Percentiles rank a stretch among this genome's conserved stretches.
These are phyloP conservation scores for Megastigmus dorsalis DNA, from an alignment of 2,888 invertebrate species.

Conservation along the genomic window DNA sequence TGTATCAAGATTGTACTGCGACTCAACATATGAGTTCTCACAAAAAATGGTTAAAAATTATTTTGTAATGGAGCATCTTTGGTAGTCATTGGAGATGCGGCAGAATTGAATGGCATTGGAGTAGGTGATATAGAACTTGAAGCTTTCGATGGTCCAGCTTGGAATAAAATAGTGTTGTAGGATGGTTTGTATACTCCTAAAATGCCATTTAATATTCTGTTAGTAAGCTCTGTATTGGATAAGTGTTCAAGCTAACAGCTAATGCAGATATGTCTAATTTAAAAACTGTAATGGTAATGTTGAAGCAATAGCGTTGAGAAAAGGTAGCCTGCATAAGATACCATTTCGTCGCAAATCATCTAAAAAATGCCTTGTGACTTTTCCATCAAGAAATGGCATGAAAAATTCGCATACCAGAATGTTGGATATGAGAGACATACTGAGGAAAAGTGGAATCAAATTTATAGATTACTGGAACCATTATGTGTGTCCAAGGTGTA, in stretches of 20 bases:
- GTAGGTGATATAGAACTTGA: conserved; percentile 59
- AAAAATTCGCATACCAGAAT: conserved; percentile 61
- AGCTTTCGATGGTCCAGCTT: conserved; percentile 59
- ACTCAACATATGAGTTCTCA: conserved; percentile 41
- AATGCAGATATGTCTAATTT: no score
- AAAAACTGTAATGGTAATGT: no score
- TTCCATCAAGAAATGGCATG: conserved; percentile 61
- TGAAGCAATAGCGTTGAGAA: no score
- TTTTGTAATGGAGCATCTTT: not conserved
- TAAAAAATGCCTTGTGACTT: no score
- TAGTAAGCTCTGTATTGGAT: conserved; percentile 59
- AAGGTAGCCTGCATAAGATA: no score
- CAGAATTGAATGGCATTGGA: conserved; percentile 59
- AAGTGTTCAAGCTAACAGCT: conserved; percentile 32
- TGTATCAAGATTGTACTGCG: conserved; percentile 46
- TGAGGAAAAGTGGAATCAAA: conserved; percentile 54
- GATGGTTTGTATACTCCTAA: conserved; percentile 55
- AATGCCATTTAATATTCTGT: conserved; percentile 59
- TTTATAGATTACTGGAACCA: conserved; percentile 57
- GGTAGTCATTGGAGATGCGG: conserved; percentile 57
- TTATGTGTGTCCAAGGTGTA: conserved; percentile 60
- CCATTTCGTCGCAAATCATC: no score
- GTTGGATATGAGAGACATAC: conserved; percentile 56
- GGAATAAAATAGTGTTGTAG: conserved; percentile 54
- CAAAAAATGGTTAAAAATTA: conserved; percentile 28